Evolutionary conservation across 2,113 vertebrate genomes (phyloP).

Genomic region (Anhinga anhinga): DNA sequence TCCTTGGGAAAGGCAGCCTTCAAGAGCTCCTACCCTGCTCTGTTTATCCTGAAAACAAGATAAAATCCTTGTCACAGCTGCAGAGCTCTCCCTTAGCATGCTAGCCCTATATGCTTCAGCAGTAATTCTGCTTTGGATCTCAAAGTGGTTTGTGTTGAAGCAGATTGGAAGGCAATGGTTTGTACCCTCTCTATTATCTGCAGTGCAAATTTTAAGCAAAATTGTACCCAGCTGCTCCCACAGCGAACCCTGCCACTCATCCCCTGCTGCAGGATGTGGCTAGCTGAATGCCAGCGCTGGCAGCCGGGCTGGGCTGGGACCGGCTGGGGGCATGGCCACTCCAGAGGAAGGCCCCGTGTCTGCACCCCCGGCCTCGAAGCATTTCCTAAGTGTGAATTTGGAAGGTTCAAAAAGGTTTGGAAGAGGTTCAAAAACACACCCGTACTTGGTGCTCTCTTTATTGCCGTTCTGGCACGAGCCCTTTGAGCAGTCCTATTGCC

Average conservation of each 20-base stretch:
- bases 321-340: rapidly evolving
- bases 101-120: background rate
- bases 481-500: background rate
- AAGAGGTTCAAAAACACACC: background rate
- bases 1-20: background rate
- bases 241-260: background rate
- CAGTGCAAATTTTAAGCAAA: background rate
- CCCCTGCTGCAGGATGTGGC: background rate
- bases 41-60: background rate
- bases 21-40: background rate
- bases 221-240: background rate
- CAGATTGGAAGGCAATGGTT: background rate
- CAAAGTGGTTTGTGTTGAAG: background rate
- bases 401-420: background rate
- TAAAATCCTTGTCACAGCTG: background rate
- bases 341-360: background rate
- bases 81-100: background rate
- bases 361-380: background rate
- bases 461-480: background rate
- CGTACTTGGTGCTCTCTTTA: background rate
- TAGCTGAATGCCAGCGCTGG: background rate
- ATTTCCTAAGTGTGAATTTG: background rate
- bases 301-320: background rate
- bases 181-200: slow-evolving; percentile 1
- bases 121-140: background rate